phyloP scores from a whole-genome alignment of 2,797 vertebrate genomes.

The Cetoscarus ocellatus region DNA sequence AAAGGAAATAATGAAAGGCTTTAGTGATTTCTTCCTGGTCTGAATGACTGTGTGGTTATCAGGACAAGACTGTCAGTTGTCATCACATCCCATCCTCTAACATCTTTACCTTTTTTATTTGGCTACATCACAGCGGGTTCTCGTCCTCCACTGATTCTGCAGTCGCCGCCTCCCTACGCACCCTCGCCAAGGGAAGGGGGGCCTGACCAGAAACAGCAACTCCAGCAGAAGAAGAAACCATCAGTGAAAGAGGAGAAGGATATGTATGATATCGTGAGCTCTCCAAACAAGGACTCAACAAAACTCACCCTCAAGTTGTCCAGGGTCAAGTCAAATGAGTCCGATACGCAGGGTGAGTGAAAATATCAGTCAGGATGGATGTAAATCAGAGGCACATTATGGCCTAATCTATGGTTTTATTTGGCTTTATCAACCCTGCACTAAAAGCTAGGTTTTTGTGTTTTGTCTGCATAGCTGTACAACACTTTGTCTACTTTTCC shows the following conservation, averaged over 20 bases:
- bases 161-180: constrained; percentile 93
- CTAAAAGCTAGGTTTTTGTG: too few species aligned
- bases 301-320: constrained; percentile 95
- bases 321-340: constrained; percentile 94
- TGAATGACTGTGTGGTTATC: not conserved
- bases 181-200: constrained; percentile 93
- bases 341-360: constrained; percentile 88
- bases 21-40: constrained; percentile 4
- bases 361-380: too few species aligned
- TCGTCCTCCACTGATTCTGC: constrained; percentile 93
- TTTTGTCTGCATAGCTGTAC: too few species aligned
- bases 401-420: too few species aligned
- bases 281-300: constrained; percentile 95
- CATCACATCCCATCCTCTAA: not conserved
- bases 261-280: constrained; percentile 97
- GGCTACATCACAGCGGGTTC: constrained; percentile 84
- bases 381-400: too few species aligned
- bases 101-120: constrained; percentile 16
- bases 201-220: constrained; percentile 86
- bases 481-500: too few species aligned
- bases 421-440: too few species aligned
- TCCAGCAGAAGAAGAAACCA: constrained; percentile 84
- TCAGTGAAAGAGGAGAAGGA: constrained; percentile 95
- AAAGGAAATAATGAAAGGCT: not conserved
- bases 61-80: not conserved